phyloP scores from a whole-genome alignment of 2,113 vertebrate species.

The Neotoma lepida region DNA sequence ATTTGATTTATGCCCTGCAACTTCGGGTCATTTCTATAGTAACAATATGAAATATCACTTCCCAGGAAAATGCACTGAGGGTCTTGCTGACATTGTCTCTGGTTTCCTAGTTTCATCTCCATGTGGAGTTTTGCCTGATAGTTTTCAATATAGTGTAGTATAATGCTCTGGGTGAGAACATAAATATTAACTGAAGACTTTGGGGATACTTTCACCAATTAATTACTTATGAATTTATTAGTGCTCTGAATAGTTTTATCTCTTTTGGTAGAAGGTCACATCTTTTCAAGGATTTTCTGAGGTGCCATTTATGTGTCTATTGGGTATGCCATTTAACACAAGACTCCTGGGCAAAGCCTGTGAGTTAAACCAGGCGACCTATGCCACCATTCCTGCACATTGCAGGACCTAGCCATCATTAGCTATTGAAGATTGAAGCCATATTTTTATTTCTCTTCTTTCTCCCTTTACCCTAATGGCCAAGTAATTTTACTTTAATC shows the following conservation, averaged over 20 bases:
- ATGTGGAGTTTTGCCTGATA: neutral
- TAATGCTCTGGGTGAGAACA: neutral
- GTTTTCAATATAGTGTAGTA: neutral
- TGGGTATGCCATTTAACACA: neutral
- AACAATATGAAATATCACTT: neutral
- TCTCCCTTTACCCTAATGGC: neutral
- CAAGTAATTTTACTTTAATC: neutral
- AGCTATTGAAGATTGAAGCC: neutral
- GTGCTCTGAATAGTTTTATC: neutral
- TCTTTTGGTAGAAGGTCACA: neutral
- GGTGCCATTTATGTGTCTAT: neutral
- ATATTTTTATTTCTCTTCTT: neutral
- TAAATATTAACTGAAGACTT: neutral
- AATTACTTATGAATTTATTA: neutral
- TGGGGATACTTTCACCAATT: neutral
- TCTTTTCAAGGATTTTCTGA: conserved; percentile 19
- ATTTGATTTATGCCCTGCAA: neutral
- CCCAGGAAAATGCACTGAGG: neutral
- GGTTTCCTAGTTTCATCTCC: neutral
- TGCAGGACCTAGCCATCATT: neutral
- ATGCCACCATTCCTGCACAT: neutral
- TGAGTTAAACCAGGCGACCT: neutral
- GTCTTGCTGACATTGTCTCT: neutral
- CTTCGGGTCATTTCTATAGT: neutral
- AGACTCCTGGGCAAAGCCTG: neutral